Evolutionary conservation across 2,113 vertebrate genomes (phyloP), one percentile per base, ranked within the genome.

Genomic region (Kryptolebias marmoratus): DNA sequence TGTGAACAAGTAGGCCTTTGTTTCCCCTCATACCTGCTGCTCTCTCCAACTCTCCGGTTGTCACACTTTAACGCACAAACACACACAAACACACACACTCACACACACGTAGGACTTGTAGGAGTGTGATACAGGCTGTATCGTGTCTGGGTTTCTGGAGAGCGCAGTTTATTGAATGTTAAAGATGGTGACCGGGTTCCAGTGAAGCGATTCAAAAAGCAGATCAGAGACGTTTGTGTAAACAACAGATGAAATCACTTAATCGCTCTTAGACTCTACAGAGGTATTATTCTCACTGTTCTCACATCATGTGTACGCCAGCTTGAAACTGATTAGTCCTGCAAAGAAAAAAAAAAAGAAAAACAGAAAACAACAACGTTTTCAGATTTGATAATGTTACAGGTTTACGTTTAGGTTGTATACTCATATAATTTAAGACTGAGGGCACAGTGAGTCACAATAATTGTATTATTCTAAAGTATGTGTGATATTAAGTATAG

Each of bases 1-100:
- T 68, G 78, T 65, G 87, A 91, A 93, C 90, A 93, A 92, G 88
- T 59, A 59, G 81, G 82, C 75, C 85, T 91, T 93, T 93, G 89
- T 93, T 89, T 86, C 69, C 67, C 68, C 65, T 77, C 58, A 53
- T 89, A 92, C 85, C 86, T 90, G 70, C 71, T 66, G 72, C 79
- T 81, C 75, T 55, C 30, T 44, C 67, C 71, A 39, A 0, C 71
- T 69, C 75, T 71, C 62, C 10, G 30, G 22, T 67, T 74, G 57
- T 71, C 53, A 18, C 52, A 72, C 70, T 58, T 66, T 50, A 45
- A 61, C 58, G 71, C 71, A 71, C 64, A 75, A 53, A 68, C 71
- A 64, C 61, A 31, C 39, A 13, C 42, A 15, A 11, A 22, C 22
- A 61, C 58, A 73, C 71, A 71, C 64, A 75, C 57, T 64, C 71